Conservation (phyloP, 2,113 vertebrate species). For the Varanus komodoensis region DNA sequence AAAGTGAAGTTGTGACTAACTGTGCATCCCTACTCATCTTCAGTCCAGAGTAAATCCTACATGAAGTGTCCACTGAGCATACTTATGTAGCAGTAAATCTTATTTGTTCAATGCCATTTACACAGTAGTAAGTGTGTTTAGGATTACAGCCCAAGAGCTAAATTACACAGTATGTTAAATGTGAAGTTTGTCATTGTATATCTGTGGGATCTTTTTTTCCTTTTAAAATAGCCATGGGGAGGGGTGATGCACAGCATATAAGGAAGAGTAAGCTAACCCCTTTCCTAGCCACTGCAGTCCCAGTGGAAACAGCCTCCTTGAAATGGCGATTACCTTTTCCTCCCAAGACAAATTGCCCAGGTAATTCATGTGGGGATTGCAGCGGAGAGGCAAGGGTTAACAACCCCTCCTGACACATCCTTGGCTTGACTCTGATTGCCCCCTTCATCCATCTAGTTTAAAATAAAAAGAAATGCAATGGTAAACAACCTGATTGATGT, state of each 20-base stretch:
- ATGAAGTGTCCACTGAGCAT: neutral
- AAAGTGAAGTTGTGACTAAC: neutral
- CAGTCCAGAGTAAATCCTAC: neutral
- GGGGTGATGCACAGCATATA: neutral
- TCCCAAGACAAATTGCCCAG: neutral
- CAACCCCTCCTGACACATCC: neutral
- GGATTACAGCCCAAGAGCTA: neutral
- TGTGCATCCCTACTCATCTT: neutral
- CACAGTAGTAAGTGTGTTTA: neutral
- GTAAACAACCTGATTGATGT: neutral
- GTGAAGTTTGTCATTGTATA: neutral
- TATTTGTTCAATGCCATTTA: neutral
- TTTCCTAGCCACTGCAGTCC: neutral
- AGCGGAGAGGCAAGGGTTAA: neutral
- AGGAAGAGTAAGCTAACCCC: neutral
- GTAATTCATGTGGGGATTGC: neutral
- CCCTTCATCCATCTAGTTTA: neutral
- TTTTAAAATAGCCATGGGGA: neutral
- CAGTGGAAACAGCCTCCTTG: neutral
- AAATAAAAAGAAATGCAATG: neutral
- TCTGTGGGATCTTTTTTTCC: no score
- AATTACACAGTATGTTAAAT: neutral
- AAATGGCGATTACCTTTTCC: neutral
- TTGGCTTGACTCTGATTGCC: neutral
- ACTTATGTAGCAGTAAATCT: neutral